phyloP scores from a whole-genome alignment of 2,888 invertebrate species.

The Baronia brevicornis region DNA sequence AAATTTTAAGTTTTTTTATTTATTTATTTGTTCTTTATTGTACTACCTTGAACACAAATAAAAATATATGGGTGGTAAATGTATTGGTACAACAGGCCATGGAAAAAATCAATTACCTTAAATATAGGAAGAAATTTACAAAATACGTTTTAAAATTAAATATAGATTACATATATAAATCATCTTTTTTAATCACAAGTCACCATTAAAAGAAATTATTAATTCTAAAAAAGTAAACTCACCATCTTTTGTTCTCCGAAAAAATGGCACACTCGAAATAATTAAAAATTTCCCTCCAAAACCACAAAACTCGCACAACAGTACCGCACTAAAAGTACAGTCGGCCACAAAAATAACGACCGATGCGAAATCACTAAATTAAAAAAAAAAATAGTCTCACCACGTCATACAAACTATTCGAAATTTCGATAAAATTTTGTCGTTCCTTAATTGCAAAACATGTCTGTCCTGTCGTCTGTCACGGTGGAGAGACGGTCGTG shows the following conservation, averaged over 20 bases:
- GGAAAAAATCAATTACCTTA: too few relatives aligned
- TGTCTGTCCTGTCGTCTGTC: slow-evolving; percentile 62
- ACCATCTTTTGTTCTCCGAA: slow-evolving; percentile 53
- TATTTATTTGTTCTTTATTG: too few relatives aligned
- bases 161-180: neutral
- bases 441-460: slow-evolving; percentile 29
- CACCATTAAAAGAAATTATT: neutral
- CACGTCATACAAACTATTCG: slow-evolving; percentile 29
- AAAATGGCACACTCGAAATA: slow-evolving; percentile 32
- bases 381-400: slow-evolving; percentile 22
- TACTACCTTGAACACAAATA: too few relatives aligned
- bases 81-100: too few relatives aligned
- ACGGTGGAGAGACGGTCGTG: slow-evolving; percentile 58
- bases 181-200: too few relatives aligned
- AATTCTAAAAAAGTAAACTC: slow-evolving; percentile 25
- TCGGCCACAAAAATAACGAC: slow-evolving; percentile 32
- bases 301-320: slow-evolving; percentile 39
- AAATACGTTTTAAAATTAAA: too few relatives aligned
- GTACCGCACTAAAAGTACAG: slow-evolving; percentile 30
- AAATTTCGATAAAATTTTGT: slow-evolving; percentile 29
- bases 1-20: too few relatives aligned
- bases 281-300: slow-evolving; percentile 27
- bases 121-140: too few relatives aligned
- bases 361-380: slow-evolving; percentile 16
- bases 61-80: too few relatives aligned